Percentiles rank a stretch among this genome's conserved stretches.
Conservation (phyloP, 1,140 invertebrate genomes). For the Drosophila sulfurigaster region DNA sequence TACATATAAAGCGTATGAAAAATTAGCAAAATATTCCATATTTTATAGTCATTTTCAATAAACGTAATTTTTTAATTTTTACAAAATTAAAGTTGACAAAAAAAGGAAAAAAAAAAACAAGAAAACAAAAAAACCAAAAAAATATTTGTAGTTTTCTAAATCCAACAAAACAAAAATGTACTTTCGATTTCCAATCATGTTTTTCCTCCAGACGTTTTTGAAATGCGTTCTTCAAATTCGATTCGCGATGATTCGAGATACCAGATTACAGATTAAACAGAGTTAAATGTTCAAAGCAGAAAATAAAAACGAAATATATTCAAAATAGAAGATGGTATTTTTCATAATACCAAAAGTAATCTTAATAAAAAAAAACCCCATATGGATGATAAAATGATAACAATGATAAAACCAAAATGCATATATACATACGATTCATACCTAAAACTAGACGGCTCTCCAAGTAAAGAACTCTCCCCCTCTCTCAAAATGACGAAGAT, state of each 20-base stretch:
- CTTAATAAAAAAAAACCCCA: slow-evolving; percentile 55
- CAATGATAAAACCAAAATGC: slow-evolving; percentile 38
- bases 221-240: slow-evolving; percentile 55
- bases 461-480: slow-evolving; percentile 49
- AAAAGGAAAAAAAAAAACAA: slow-evolving; percentile 46
- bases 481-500: slow-evolving; percentile 20
- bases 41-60: slow-evolving; percentile 82
- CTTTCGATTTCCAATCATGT: slow-evolving; percentile 69
- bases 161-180: slow-evolving; percentile 35
- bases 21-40: slow-evolving; percentile 80
- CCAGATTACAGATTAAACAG: slow-evolving; percentile 35
- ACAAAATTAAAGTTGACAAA: slow-evolving; percentile 73
- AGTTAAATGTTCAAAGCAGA: slow-evolving; percentile 62
- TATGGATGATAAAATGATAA: slow-evolving; percentile 21
- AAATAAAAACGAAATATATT: slow-evolving; percentile 37
- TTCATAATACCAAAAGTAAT: slow-evolving; percentile 47
- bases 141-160: slow-evolving; percentile 24
- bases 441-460: slow-evolving; percentile 35
- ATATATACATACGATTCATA: slow-evolving; percentile 52
- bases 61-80: slow-evolving; percentile 82
- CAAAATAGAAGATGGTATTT: slow-evolving; percentile 38
- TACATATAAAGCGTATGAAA: slow-evolving; percentile 67
- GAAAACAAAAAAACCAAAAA: slow-evolving; percentile 51
- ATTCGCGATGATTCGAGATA: slow-evolving; percentile 22
- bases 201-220: slow-evolving; percentile 68